Evolutionary conservation across 2,888 invertebrate genomes (phyloP), one percentile per base, ranked within the genome.

Genomic region (Heteropelma amictum): DNA sequence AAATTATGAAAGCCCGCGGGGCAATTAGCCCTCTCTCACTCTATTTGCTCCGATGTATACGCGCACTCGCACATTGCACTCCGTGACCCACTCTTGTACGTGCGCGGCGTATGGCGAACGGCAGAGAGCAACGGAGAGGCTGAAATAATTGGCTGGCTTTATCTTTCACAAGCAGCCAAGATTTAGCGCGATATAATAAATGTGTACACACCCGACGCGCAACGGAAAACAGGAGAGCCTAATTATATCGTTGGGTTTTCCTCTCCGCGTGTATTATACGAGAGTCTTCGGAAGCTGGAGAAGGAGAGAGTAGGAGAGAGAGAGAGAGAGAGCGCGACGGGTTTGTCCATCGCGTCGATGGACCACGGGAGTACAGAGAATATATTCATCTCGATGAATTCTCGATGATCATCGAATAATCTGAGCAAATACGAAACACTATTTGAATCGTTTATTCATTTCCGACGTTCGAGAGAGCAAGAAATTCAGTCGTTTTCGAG

Each of bases 141-240:
- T 75, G 71, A 75, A 75, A 75, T 75, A 75, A 75, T 75, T 75
- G 71, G 75, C 67, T 71, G 75, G 75, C 75, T 75, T 75, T 75
- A 75, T 71, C 75, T 71, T 67, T 71, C 75, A 60, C 71, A 45
- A 71, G 75, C 71, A 67, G 61, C 54, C 61, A 71, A 75, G 75
- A 75, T 75, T 75, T 75, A 75, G 63, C 42, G 63, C 71, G 71
- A 75, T 75, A 71, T 47, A 54, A n/a, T n/a, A n/a, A n/a, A n/a
- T n/a, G n/a, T 17, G 8, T 33, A 53, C 61, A 45, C 33, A 33
- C 33, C 26, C 10, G 56, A 26, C 26, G 51, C 35, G 38, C 38
- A 38, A 28, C n/a, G 42, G 35, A 54, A 35, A 19, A 35, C 14
- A 49, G 49, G 30, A 54, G 54, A 58, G 67, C 61, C 75, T 75